A percentile compares a stretch with the other conserved stretches of the same genome.
phyloP scores from a whole-genome alignment of 2,888 invertebrate species.

The Trachelus stipa region DNA sequence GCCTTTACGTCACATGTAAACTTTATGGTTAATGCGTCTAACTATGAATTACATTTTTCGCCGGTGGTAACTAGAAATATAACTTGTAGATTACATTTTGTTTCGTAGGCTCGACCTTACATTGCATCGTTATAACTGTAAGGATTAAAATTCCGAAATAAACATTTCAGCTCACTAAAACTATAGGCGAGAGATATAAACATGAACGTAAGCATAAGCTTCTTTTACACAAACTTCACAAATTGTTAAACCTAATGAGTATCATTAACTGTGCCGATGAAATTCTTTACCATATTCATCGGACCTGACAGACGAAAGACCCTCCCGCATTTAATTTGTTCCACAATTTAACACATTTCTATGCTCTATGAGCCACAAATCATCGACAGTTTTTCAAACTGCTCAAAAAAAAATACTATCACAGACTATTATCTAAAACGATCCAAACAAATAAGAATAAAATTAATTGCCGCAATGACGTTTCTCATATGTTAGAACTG shows the following conservation, averaged over 20 bases:
- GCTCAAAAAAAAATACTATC: slow-evolving; percentile 23
- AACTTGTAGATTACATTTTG: neutral
- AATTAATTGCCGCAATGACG: neutral
- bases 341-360: neutral
- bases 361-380: neutral
- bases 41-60: neutral
- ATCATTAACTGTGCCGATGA: neutral
- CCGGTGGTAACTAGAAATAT: neutral
- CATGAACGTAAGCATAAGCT: neutral
- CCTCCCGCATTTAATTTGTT: neutral
- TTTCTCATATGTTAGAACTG: neutral
- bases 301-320: neutral
- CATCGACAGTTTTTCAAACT: neutral
- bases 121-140: neutral
- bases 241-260: neutral
- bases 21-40: neutral
- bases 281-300: neutral
- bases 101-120: neutral
- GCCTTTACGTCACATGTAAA: neutral
- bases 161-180: neutral
- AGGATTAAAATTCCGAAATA: neutral
- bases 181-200: neutral
- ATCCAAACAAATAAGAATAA: slow-evolving; percentile 19
- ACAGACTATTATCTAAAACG: slow-evolving; percentile 40
- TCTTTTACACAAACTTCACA: neutral